Conservation (phyloP, 2,888 invertebrate species). For the Drosophila anomelani region DNA sequence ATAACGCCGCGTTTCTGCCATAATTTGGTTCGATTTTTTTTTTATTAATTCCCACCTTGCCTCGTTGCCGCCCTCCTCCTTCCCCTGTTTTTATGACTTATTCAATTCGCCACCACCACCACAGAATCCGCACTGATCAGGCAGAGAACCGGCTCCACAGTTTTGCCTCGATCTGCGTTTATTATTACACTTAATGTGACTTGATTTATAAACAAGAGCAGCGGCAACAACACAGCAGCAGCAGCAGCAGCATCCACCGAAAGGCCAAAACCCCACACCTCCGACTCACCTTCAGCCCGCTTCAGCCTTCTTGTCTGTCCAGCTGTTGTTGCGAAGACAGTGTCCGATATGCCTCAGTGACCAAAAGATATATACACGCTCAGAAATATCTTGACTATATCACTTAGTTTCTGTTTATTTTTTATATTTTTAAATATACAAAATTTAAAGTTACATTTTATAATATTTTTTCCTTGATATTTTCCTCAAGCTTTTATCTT, state of each 20-base stretch:
- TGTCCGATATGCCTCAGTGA: slow-evolving; percentile 44
- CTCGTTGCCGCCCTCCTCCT: slow-evolving; percentile 22
- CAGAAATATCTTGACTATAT: slow-evolving; percentile 6
- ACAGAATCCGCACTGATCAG: slow-evolving; percentile 36
- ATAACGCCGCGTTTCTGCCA: slow-evolving; percentile 25
- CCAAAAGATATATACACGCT: slow-evolving; percentile 29
- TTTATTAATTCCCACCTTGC: slow-evolving; percentile 60
- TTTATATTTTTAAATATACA: too few relatives aligned
- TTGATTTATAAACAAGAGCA: slow-evolving; percentile 76
- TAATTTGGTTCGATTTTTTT: slow-evolving; percentile 44
- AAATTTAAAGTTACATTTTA: not conserved
- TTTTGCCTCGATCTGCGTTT: slow-evolving; percentile 63
- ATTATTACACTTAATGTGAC: slow-evolving; percentile 81
- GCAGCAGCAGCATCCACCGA: slow-evolving; percentile 51
- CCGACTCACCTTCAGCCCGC: slow-evolving; percentile 21
- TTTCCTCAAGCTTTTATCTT: not conserved
- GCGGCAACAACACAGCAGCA: slow-evolving; percentile 40
- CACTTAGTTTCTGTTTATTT: too few relatives aligned
- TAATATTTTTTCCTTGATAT: not conserved
- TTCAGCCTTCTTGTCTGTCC: slow-evolving; percentile 21
- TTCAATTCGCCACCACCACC: slow-evolving; percentile 54
- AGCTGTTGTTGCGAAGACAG: slow-evolving; percentile 70
- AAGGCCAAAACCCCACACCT: slow-evolving; percentile 12
- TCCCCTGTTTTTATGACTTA: slow-evolving; percentile 68
- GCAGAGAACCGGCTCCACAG: slow-evolving; percentile 41